A percentile compares a stretch with the other conserved stretches of the same genome.
phyloP scores from a whole-genome alignment of 2,888 invertebrate species.

The Pterostichus madidus region DNA sequence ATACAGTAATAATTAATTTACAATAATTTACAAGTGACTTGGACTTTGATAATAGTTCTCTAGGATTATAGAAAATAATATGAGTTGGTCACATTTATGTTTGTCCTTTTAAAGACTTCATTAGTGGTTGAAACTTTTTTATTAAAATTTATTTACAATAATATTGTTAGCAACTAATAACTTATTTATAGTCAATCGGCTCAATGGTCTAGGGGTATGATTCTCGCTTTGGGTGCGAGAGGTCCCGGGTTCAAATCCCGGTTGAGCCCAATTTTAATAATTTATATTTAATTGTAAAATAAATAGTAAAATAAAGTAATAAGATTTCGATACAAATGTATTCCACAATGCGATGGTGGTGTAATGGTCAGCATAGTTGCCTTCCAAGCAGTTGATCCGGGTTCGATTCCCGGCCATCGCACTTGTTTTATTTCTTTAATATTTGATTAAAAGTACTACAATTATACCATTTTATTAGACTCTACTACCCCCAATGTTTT shows the following conservation, averaged over 20 bases:
- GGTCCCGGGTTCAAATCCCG: constrained; percentile 78
- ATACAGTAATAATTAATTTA: too few species aligned
- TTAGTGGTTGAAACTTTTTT: too few species aligned
- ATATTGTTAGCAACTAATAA: too few species aligned
- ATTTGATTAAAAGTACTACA: neutral
- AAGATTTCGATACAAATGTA: neutral
- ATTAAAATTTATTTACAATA: too few species aligned
- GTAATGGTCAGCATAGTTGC: constrained; percentile 67
- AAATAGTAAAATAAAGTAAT: neutral
- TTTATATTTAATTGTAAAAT: neutral
- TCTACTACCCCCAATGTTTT: too few species aligned
- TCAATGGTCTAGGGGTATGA: constrained; percentile 74
- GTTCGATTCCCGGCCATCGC: constrained; percentile 67
- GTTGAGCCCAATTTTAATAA: constrained; percentile 74
- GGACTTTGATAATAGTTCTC: too few species aligned
- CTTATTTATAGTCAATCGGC: neutral
- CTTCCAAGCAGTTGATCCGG: constrained; percentile 67
- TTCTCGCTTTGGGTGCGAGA: constrained; percentile 79
- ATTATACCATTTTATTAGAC: neutral
- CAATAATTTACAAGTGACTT: too few species aligned
- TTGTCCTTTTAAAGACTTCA: too few species aligned
- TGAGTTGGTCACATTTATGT: too few species aligned
- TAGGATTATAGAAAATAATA: too few species aligned
- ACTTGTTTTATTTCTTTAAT: constrained; percentile 20
- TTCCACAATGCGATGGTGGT: constrained; percentile 58